Base-by-base conservation (phyloP, 2,113 vertebrate genomes). In the Gobius niger region DNA sequence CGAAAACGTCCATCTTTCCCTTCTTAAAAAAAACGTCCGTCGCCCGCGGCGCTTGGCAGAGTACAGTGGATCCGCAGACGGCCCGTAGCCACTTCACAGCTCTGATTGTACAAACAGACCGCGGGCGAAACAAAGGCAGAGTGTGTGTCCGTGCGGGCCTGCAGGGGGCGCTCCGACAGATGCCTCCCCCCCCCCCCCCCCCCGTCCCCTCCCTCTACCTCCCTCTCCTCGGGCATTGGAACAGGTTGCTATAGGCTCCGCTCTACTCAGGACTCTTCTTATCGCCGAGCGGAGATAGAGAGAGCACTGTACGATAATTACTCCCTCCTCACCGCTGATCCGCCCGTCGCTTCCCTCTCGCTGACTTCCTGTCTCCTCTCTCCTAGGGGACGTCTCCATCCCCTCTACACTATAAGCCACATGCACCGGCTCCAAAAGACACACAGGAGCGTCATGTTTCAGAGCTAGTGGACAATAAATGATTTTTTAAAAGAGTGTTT, bases 291-390 rank as follows among this genome's bases (percentile, higher is more conserved):
- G 83, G 77, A 81, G 68, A 88, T 82, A 86, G 81, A 78, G 82
- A 82, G 85, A 77, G 73, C 74, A 16, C 82, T 84, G 70, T 85
- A 85, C 86, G 85, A 83, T 90, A 86, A 88, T 86, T 85, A 87
- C 80, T 78, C 78, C 68, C 72, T 74, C 68, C 52, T 67, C 57
- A 41, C 63, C 15, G 24, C 24, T 24, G 24, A 24, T 24, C 24
- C 24, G 24, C 24, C 24, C 24, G 24, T 49, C 44, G 67, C 76
- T 67, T 66, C 77, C 78, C 76, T 78, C 68, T 81, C 68, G 69
- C 68, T 79, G 82, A 85, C 75, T 85, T 86, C 82, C 68, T 75
- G 71, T 86, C 53, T 44, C 24, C 65, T 69, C 40, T 52, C 47
- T 71, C 79, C 49, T 9, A 67, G 76, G 75, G 78, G 79, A 85